Evolutionary conservation across 2,797 vertebrate species (phyloP).

Genomic region (Megalops cyprinoides): DNA sequence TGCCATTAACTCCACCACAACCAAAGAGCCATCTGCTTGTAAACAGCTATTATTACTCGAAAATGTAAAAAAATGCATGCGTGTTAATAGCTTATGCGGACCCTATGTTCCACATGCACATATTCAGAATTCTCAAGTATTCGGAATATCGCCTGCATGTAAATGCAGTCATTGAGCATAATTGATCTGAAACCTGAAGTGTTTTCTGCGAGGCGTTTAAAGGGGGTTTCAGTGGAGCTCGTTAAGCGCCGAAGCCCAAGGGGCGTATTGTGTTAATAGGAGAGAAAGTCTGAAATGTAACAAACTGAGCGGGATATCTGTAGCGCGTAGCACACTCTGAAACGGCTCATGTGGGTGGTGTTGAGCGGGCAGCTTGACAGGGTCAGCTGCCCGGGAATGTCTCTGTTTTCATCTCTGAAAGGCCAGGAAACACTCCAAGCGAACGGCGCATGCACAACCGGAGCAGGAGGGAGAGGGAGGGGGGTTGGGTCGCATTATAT

Average conservation of each 20-base stretch:
- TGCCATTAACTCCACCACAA: too few relatives aligned
- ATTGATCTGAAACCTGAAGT: not conserved
- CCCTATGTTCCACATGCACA: not conserved
- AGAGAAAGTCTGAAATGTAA: too few relatives aligned
- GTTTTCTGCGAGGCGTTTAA: conserved; percentile 2
- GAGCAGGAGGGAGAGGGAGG: not conserved
- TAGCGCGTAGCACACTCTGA: too few relatives aligned
- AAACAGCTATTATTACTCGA: not conserved
- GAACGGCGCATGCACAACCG: not conserved
- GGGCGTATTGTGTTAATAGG: too few relatives aligned
- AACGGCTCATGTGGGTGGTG: too few relatives aligned
- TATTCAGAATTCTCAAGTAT: not conserved
- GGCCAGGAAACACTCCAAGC: too few relatives aligned
- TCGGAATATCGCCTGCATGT: not conserved
- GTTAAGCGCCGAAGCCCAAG: not conserved
- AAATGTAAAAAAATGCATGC: not conserved
- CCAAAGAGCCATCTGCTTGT: too few relatives aligned
- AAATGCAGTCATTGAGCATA: not conserved
- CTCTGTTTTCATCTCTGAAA: too few relatives aligned
- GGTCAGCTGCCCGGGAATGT: too few relatives aligned
- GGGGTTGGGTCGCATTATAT: not conserved
- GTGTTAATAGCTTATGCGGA: not conserved
- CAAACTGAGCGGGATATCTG: not conserved
- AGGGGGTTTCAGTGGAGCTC: conserved; percentile 1
- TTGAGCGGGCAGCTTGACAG: too few relatives aligned